These are phyloP conservation scores for Odobenus rosmarus DNA, from an alignment of 2,113 vertebrate species.

Conservation along the genomic window DNA sequence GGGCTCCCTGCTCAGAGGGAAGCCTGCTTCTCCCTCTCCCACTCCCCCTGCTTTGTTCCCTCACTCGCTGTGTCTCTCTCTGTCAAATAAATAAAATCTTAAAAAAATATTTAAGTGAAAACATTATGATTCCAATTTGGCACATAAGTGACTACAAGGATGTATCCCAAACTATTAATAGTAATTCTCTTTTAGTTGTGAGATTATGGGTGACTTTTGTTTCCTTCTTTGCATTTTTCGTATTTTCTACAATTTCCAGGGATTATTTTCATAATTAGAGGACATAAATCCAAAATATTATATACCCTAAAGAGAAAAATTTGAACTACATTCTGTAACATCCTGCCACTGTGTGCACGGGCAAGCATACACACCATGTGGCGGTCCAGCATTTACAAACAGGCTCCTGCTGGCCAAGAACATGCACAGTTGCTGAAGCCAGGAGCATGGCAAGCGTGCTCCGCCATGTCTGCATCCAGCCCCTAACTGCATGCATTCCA, in stretches of 20 bases:
- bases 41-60: too few relatives aligned
- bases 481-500: fast-evolving
- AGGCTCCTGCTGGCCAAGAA: neutral
- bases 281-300: neutral
- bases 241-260: neutral
- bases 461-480: neutral
- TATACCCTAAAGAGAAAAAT: neutral
- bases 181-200: neutral
- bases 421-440: neutral
- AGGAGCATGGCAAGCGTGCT: fast-evolving
- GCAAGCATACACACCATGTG: neutral
- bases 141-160: neutral
- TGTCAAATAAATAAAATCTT: too few relatives aligned
- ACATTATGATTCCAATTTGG: neutral
- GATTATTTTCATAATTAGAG: conserved; percentile 6
- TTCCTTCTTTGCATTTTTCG: neutral
- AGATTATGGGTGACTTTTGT: neutral
- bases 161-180: fast-evolving
- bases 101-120: neutral
- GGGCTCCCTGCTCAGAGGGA: too few relatives aligned
- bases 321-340: neutral
- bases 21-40: too few relatives aligned
- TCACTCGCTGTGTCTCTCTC: too few relatives aligned
- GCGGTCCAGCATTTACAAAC: neutral
- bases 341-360: fast-evolving